phyloP scores from a whole-genome alignment of 2,797 vertebrate genomes.

The Dendrocincla tyrannina region DNA sequence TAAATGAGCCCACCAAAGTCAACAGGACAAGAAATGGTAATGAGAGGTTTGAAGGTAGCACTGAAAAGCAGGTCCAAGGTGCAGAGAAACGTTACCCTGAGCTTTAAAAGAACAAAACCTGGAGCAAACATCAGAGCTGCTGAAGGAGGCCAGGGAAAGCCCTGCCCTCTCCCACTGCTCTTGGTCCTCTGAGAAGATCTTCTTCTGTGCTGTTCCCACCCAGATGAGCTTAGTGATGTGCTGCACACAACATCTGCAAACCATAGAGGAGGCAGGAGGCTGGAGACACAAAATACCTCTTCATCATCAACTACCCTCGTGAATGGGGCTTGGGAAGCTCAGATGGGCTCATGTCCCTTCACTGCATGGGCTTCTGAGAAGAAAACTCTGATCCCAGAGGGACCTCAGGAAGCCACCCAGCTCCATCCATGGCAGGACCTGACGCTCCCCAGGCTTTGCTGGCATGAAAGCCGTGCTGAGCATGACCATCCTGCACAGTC shows the following conservation, averaged over 20 bases:
- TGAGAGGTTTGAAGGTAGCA: not conserved
- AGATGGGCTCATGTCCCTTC: accelerated
- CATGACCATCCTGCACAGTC: not conserved
- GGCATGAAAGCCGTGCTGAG: not conserved
- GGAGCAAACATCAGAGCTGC: not conserved
- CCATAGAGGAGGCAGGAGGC: not conserved
- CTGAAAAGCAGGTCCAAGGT: not conserved
- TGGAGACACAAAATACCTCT: not conserved
- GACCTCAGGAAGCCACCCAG: not conserved
- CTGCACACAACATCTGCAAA: not conserved
- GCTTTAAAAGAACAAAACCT: not conserved
- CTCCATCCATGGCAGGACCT: not conserved
- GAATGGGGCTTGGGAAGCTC: not conserved
- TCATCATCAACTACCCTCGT: not conserved
- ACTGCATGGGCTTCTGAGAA: not conserved
- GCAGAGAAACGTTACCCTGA: accelerated
- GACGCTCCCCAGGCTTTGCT: not conserved
- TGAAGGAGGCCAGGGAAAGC: not conserved
- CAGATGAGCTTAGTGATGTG: not conserved
- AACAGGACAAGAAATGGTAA: not conserved
- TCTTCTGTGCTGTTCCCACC: not conserved
- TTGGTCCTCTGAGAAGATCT: not conserved
- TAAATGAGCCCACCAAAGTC: not conserved
- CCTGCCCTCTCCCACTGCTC: not conserved
- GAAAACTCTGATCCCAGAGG: not conserved